Evolutionary conservation across 2,113 vertebrate genomes (phyloP).

Genomic region (Phaethornis superciliosus): DNA sequence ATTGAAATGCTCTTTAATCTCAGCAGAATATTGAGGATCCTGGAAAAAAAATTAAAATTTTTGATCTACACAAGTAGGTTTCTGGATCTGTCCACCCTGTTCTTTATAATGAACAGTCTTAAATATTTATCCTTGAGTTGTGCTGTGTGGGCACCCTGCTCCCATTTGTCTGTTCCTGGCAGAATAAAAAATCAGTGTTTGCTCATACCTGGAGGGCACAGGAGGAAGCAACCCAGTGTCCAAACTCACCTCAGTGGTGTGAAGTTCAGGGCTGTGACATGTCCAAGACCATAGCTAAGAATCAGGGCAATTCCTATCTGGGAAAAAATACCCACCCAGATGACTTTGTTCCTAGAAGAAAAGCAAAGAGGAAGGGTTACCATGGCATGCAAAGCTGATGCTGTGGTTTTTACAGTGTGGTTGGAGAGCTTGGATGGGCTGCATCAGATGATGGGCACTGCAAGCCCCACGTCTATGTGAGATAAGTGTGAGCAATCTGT

Average conservation of each 20-base stretch:
- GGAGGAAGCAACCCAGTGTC: neutral
- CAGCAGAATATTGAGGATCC: neutral
- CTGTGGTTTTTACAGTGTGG: neutral
- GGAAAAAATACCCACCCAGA: constrained; percentile 81
- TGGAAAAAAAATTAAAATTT: neutral
- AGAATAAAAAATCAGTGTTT: neutral
- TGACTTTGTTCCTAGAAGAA: constrained; percentile 79
- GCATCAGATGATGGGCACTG: neutral
- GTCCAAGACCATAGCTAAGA: constrained; percentile 77
- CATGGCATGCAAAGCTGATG: neutral
- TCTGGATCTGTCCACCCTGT: neutral
- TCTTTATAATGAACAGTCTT: neutral
- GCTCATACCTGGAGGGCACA: fast-evolving
- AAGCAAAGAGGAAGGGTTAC: neutral
- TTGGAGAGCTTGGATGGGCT: neutral
- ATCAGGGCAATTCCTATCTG: constrained; percentile 76
- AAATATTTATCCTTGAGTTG: neutral
- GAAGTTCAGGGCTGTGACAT: constrained; percentile 74
- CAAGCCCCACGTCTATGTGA: fast-evolving
- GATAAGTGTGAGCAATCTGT: neutral
- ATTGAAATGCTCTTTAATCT: neutral
- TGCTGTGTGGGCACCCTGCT: neutral
- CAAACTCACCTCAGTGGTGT: constrained; percentile 75
- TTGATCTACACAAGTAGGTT: neutral
- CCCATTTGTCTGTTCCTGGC: neutral